Conservation (phyloP, 2,888 invertebrate genomes). For the Sialis fuliginosa region DNA sequence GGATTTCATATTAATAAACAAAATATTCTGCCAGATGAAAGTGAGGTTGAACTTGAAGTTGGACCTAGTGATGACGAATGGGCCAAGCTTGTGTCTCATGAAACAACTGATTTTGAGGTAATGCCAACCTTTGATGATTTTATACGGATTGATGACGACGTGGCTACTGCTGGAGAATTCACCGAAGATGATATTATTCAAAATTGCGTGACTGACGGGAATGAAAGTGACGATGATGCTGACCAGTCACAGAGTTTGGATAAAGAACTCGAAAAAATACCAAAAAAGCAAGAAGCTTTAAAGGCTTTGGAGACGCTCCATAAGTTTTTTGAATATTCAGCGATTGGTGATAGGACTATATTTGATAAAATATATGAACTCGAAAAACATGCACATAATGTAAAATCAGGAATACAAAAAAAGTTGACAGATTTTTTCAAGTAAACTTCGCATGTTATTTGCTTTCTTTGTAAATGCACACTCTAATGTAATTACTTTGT, state of each 20-base stretch:
- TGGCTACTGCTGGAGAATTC: conserved; percentile 9
- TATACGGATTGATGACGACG: conserved; percentile 8
- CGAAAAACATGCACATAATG: too few species aligned
- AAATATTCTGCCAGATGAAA: conserved; percentile 6
- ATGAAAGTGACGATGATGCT: conserved; percentile 7
- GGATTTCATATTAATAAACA: conserved; percentile 8
- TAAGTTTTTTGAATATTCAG: conserved; percentile 8
- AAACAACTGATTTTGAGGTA: conserved; percentile 4
- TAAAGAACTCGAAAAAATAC: conserved; percentile 8
- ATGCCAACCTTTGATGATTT: conserved; percentile 8
- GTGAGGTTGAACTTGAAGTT: conserved; percentile 4
- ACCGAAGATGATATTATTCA: conserved; percentile 8
- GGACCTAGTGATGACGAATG: conserved; percentile 9
- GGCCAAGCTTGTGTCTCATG: conserved; percentile 9
- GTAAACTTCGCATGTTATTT: too few species aligned
- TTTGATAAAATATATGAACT: conserved; percentile 10
- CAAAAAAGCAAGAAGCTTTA: conserved; percentile 8
- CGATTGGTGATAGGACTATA: conserved; percentile 8
- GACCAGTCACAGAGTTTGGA: too few species aligned
- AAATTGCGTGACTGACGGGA: conserved; percentile 7
- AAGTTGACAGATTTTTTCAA: too few species aligned
- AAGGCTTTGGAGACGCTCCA: conserved; percentile 9
- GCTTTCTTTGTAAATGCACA: too few species aligned
- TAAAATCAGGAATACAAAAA: too few species aligned
- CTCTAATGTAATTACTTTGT: too few species aligned